Evolutionary conservation across 2,797 vertebrate genomes (phyloP).

Genomic region (Coendou prehensilis): DNA sequence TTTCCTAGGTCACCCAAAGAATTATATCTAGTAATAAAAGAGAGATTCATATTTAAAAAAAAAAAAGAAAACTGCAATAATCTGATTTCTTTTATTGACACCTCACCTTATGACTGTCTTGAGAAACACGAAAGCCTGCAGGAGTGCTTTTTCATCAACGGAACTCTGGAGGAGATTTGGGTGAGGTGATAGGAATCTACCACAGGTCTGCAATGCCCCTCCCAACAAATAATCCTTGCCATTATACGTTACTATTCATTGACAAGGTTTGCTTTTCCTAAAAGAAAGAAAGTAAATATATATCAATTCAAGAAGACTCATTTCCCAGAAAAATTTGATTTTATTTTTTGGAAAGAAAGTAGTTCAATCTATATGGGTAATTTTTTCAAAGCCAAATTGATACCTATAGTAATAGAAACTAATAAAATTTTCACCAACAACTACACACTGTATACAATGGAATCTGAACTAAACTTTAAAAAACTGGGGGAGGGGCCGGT

Average conservation of each 20-base stretch:
- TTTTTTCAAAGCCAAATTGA: constrained; percentile 9
- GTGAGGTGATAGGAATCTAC: fast-evolving
- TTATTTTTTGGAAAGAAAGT: neutral
- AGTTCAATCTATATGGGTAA: neutral
- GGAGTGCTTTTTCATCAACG: neutral
- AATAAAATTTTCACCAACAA: neutral
- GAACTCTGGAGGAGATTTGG: neutral
- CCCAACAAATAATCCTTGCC: no score
- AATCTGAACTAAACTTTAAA: neutral
- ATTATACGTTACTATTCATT: neutral
- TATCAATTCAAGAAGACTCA: neutral
- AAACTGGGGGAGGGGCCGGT: neutral
- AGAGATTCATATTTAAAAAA: neutral
- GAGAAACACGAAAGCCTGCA: neutral
- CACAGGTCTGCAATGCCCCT: neutral
- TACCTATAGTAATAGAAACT: neutral
- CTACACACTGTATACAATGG: neutral
- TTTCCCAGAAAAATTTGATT: neutral
- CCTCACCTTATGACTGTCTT: neutral
- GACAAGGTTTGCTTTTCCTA: neutral
- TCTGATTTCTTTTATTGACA: neutral
- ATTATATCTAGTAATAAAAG: neutral
- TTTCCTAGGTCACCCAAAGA: neutral
- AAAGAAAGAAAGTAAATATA: neutral
- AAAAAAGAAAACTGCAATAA: neutral